A percentile compares a stretch with the other conserved stretches of the same genome.
phyloP scores from a whole-genome alignment of 2,888 invertebrate species.

The Himalopsyche tibetana region DNA sequence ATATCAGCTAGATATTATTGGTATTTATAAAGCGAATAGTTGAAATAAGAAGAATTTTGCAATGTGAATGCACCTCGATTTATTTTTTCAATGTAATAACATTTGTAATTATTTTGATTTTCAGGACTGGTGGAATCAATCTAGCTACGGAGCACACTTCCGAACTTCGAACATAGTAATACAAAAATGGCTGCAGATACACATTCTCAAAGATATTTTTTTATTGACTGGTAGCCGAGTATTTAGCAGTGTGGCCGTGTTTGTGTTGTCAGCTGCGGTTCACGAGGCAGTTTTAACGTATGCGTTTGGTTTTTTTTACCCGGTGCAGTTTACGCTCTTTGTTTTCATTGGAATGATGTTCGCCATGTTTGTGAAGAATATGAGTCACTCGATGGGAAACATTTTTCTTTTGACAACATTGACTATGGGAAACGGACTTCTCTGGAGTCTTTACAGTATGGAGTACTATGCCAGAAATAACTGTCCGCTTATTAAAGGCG shows the following conservation, averaged over 20 bases:
- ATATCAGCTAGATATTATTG: too few species aligned
- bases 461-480: conserved; percentile 90
- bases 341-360: conserved; percentile 81
- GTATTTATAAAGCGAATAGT: too few species aligned
- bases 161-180: conserved; percentile 96
- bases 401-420: conserved; percentile 89
- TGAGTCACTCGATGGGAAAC: conserved; percentile 78
- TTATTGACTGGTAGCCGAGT: conserved; percentile 72
- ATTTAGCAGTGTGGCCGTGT: conserved; percentile 80
- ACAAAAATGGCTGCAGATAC: conserved; percentile 94
- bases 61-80: too few species aligned
- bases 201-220: conserved; percentile 86
- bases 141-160: conserved; percentile 87
- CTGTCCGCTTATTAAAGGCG: conserved; percentile 75
- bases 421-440: conserved; percentile 85
- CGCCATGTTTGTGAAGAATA: conserved; percentile 75
- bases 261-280: conserved; percentile 88
- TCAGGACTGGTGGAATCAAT: conserved; percentile 96
- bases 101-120: conserved; percentile 61
- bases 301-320: conserved; percentile 90
- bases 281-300: conserved; percentile 92
- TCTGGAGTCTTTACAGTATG: conserved; percentile 87
- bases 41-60: too few species aligned
- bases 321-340: conserved; percentile 88
- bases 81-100: too few species aligned